A percentile compares a stretch with the other conserved stretches of the same genome.
These are phyloP conservation scores for Pseudois nayaur DNA, from an alignment of 2,113 vertebrate species.

Conservation along the genomic window DNA sequence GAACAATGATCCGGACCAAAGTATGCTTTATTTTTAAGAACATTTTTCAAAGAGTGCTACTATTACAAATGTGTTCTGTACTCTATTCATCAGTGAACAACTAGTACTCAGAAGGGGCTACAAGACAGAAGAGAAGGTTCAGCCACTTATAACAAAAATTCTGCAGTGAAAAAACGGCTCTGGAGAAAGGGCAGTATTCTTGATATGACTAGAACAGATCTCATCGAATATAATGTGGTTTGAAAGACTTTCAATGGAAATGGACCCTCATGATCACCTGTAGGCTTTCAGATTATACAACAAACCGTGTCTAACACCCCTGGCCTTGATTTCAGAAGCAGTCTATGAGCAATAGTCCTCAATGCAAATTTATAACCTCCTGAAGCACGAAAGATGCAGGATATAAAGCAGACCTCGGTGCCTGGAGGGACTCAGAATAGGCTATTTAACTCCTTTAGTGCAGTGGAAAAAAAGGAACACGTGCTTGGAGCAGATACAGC, in stretches of 20 bases:
- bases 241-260: conserved; percentile 6
- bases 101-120: neutral
- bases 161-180: neutral
- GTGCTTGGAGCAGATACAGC: neutral
- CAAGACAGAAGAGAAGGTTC: neutral
- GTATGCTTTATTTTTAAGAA: neutral
- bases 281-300: neutral
- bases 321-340: neutral
- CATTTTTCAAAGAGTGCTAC: neutral
- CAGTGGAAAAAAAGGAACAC: neutral
- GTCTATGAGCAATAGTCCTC: neutral
- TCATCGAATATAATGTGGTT: neutral
- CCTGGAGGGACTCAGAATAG: neutral
- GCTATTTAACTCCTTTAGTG: neutral
- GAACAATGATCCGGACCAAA: neutral
- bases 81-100: neutral
- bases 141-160: neutral
- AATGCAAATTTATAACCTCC: neutral
- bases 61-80: neutral
- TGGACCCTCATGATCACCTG: neutral
- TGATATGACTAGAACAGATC: neutral
- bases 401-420: neutral
- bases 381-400: neutral
- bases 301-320: neutral
- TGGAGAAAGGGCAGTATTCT: neutral